Base-by-base conservation (phyloP, 1,140 invertebrate genomes). In the Spodoptera frugiperda region DNA sequence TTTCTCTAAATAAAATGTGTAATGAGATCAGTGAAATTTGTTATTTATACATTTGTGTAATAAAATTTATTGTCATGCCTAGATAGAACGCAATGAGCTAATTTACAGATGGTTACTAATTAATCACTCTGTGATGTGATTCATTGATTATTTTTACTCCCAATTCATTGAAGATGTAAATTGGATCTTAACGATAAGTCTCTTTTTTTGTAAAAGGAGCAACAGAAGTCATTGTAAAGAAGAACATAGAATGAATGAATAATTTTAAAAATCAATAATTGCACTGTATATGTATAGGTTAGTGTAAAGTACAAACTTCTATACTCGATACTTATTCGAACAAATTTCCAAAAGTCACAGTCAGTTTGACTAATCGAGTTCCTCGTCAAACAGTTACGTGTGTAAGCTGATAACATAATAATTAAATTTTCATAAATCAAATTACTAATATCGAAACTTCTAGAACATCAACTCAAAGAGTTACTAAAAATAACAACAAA, bases 1-100 rank as follows among this genome's bases (percentile, higher is more conserved):
- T 74, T 17, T 33, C 46, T 61, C 12, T 33, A 39, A 53, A 67
- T 67, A 21, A 67, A 25, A 19, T 67, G 33, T 48, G 44, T 72
- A 72, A 72, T 72, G 68, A 72, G 53, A 57, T 46, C 17, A 39
- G 33, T 33, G 51, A 57, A 39, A 72, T 39, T 57, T 57, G 68
- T 57, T 72, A 72, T 72, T 72, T 72, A 46, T 72, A 44, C 15
- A 48, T 57, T 11, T 0, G 10, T 12, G 17, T 55, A 74, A 61
- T 49, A 30, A 74, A 74, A 74, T 74, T 61, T 74, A 74, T 61
- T 74, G 44, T 74, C 44, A 51, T 49, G 44, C 44, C 63, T 67
- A 48, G 11, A 48, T 67, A n/a, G n/a, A 57, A 21, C 57, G 17
- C 33, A 44, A 57, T 57, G 68, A 72, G 68, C 33, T 72, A 51